These are phyloP conservation scores for Peromyscus eremicus DNA, from an alignment of 2,797 vertebrate genomes.

Conservation along the genomic window DNA sequence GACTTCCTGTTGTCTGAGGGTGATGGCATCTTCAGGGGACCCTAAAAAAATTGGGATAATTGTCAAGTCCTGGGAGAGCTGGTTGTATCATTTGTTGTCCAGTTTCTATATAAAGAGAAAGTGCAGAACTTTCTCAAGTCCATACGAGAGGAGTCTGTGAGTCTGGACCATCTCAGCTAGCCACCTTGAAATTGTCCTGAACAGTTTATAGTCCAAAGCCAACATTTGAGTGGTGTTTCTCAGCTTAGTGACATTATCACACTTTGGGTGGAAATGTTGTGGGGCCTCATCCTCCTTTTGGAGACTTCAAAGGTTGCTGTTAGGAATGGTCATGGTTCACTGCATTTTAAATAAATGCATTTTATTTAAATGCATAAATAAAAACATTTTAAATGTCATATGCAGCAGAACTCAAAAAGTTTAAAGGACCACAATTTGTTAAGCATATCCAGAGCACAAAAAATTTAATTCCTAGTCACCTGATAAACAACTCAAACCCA, in stretches of 20 bases:
- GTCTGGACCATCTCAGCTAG: neutral
- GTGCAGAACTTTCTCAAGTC: neutral
- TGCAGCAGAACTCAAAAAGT: too few species aligned
- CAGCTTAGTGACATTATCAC: neutral
- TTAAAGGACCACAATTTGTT: too few species aligned
- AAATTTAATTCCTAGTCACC: too few species aligned
- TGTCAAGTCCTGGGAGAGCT: neutral
- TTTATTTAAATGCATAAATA: too few species aligned
- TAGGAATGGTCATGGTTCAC: too few species aligned
- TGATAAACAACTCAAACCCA: too few species aligned
- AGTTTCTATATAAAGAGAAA: neutral
- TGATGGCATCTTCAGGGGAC: neutral
- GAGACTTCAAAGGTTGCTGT: too few species aligned
- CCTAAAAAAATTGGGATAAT: neutral
- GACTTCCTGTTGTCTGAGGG: neutral
- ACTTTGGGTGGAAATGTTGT: neutral
- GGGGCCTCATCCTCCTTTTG: neutral
- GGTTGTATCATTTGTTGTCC: neutral
- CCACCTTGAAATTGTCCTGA: neutral
- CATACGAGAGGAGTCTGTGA: too few species aligned
- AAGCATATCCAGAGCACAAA: too few species aligned
- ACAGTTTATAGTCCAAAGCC: neutral
- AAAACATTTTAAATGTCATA: too few species aligned
- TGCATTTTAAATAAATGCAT: too few species aligned
- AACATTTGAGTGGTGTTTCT: neutral